phyloP scores from a whole-genome alignment of 2,797 vertebrate species.

The Otolemur crassicaudatus region DNA sequence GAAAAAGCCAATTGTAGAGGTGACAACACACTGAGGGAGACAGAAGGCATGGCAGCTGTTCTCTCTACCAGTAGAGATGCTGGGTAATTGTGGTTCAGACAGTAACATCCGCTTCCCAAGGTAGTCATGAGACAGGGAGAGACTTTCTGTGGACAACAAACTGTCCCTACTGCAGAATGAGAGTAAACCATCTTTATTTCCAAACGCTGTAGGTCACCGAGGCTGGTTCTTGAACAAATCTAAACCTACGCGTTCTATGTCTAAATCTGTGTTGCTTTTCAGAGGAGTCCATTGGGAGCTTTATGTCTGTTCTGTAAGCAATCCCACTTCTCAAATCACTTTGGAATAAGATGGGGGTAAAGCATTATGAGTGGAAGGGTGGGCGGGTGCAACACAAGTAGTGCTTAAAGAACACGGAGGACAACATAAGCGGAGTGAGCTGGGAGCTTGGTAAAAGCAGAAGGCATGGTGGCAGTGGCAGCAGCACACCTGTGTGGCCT shows the following conservation, averaged over 20 bases:
- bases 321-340: neutral
- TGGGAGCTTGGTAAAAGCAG: fast-evolving
- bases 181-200: neutral
- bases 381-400: neutral
- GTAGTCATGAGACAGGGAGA: neutral
- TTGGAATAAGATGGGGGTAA: neutral
- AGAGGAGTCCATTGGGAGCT: neutral
- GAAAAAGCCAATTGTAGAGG: neutral
- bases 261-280: neutral
- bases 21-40: constrained; percentile 30
- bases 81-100: neutral
- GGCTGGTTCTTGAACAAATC: neutral
- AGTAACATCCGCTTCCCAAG: neutral
- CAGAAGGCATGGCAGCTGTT: neutral
- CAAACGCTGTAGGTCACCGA: neutral
- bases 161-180: neutral
- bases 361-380: neutral
- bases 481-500: too few species aligned
- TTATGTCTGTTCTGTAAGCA: neutral
- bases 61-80: neutral
- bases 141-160: neutral
- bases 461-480: too few species aligned
- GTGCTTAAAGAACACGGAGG: neutral
- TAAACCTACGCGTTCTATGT: neutral
- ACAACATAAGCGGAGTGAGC: neutral